Conservation (phyloP, 2,113 vertebrate species). For the Reinhardtius hippoglossoides region DNA sequence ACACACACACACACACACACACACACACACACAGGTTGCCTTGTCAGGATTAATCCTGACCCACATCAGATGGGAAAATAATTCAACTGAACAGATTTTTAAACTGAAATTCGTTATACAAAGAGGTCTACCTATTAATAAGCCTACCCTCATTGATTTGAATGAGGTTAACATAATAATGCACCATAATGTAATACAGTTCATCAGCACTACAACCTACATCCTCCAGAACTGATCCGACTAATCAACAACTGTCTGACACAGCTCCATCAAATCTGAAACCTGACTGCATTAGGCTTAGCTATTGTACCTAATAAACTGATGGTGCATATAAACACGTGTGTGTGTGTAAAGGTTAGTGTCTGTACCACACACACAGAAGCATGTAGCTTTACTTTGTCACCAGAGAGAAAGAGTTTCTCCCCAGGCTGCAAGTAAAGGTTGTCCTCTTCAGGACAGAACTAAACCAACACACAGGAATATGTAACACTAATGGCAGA, state of each 20-base stretch:
- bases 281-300: too few relatives aligned
- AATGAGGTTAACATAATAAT: neutral
- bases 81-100: neutral
- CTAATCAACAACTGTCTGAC: too few relatives aligned
- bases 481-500: neutral
- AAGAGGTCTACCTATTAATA: neutral
- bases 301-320: neutral
- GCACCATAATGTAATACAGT: neutral
- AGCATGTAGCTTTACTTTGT: neutral
- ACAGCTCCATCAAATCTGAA: too few relatives aligned
- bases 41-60: constrained; percentile 24
- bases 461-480: neutral
- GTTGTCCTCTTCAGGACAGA: neutral
- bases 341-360: neutral
- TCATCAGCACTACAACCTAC: too few relatives aligned
- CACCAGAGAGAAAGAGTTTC: neutral
- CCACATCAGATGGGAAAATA: constrained; percentile 30
- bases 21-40: neutral
- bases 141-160: neutral
- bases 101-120: neutral
- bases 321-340: neutral
- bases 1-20: neutral
- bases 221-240: too few relatives aligned
- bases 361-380: neutral
- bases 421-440: neutral